These are phyloP conservation scores for Callionymus lyra DNA, from an alignment of 2,113 vertebrate genomes.

Conservation along the genomic window DNA sequence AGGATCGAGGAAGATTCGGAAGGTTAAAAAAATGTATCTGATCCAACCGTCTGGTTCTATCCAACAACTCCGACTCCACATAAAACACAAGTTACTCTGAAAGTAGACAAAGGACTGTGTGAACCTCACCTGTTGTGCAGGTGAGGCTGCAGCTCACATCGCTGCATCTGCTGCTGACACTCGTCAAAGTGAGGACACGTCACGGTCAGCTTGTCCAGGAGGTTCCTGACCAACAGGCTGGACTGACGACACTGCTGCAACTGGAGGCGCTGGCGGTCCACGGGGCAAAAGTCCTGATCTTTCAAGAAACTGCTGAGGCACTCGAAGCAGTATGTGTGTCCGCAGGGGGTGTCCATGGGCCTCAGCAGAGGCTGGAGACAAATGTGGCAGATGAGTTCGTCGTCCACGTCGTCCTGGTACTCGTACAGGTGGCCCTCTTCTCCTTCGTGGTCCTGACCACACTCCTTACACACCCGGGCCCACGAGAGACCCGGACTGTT, in stretches of 20 bases:
- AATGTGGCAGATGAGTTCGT: slow-evolving; percentile 85
- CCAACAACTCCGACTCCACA: too few species aligned
- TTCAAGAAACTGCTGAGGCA: slow-evolving; percentile 85
- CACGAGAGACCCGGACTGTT: slow-evolving; percentile 31
- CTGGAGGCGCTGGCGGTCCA: slow-evolving; percentile 79
- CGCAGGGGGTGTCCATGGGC: slow-evolving; percentile 88
- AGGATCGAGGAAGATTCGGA: too few species aligned
- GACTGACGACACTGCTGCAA: slow-evolving; percentile 80
- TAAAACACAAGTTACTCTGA: too few species aligned
- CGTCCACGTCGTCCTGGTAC: slow-evolving; percentile 86
- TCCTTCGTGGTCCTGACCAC: slow-evolving; percentile 76
- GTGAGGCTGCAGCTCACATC: slow-evolving; percentile 84
- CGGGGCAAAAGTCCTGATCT: slow-evolving; percentile 83
- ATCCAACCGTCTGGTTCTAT: too few species aligned
- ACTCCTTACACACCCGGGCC: slow-evolving; percentile 73
- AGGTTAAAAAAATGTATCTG: too few species aligned
- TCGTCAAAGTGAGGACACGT: slow-evolving; percentile 73
- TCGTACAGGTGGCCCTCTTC: slow-evolving; percentile 83
- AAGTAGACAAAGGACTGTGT: too few species aligned
- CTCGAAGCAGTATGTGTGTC: slow-evolving; percentile 82
- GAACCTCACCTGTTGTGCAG: slow-evolving; percentile 79
- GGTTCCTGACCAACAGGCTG: slow-evolving; percentile 82
- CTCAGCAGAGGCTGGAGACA: slow-evolving; percentile 83
- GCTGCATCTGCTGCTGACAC: slow-evolving; percentile 79
- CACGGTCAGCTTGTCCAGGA: slow-evolving; percentile 80